Conservation (phyloP, 2,113 vertebrate species). For the Entomyzon cyanotis region DNA sequence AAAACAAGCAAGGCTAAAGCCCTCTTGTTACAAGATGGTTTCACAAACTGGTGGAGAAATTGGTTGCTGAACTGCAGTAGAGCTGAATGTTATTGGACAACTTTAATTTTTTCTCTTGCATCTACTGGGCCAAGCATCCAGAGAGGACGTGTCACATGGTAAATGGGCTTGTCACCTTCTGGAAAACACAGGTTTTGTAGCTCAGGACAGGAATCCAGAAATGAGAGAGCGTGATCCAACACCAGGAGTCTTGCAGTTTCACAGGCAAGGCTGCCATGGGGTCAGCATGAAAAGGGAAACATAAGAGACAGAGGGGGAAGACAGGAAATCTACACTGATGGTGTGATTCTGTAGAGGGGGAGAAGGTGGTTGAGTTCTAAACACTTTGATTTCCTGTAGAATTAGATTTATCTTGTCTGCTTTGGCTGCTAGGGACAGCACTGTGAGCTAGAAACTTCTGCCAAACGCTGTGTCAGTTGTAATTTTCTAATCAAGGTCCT, state of each 20-base stretch:
- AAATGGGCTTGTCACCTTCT: neutral
- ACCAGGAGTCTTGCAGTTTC: neutral
- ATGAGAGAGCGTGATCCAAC: neutral
- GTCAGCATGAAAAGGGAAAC: neutral
- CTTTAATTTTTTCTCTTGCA: neutral
- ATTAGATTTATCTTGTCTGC: neutral
- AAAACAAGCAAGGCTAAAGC: neutral
- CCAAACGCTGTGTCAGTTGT: neutral
- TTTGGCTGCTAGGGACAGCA: neutral
- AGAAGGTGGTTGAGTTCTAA: neutral
- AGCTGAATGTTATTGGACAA: neutral
- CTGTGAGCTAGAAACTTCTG: neutral
- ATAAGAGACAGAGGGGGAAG: fast-evolving
- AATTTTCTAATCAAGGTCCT: neutral
- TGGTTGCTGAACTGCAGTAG: neutral
- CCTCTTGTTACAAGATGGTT: neutral
- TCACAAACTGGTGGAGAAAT: neutral
- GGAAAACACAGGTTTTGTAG: neutral
- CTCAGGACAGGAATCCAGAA: neutral
- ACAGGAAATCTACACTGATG: neutral
- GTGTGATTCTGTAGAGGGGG: neutral
- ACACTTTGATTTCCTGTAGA: neutral
- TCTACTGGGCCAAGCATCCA: neutral
- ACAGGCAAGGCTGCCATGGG: neutral
- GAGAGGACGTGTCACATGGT: neutral